Percentiles rank a stretch among this genome's conserved stretches.
These are phyloP conservation scores for Sialis lutaria DNA, from an alignment of 2,888 invertebrate species.

Conservation along the genomic window DNA sequence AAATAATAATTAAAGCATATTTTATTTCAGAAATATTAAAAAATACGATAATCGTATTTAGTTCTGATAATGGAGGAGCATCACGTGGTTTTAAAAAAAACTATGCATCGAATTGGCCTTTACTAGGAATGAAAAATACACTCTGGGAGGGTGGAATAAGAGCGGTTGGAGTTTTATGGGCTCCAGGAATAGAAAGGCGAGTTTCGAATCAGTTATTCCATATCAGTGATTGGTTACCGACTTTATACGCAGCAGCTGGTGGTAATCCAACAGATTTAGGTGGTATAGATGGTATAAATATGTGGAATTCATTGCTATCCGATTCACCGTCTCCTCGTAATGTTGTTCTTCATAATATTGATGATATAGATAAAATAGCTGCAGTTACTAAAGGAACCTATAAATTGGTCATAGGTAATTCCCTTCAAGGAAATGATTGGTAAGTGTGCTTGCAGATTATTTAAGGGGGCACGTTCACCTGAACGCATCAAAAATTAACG, in stretches of 20 bases:
- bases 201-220: constrained; percentile 57
- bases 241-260: constrained; percentile 54
- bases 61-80: constrained; percentile 83
- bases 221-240: constrained; percentile 79
- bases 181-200: constrained; percentile 42
- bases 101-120: constrained; percentile 60
- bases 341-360: constrained; percentile 72
- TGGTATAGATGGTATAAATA: constrained; percentile 49
- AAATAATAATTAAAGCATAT: too few relatives aligned
- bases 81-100: constrained; percentile 28
- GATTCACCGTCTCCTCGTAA: constrained; percentile 41
- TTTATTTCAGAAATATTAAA: constrained; percentile 42
- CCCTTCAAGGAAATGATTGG: constrained; percentile 24
- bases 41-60: constrained; percentile 74
- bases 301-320: constrained; percentile 54
- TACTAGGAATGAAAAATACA: constrained; percentile 76
- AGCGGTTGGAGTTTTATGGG: constrained; percentile 68
- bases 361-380: constrained; percentile 53
- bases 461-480: too few relatives aligned
- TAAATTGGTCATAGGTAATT: constrained; percentile 56
- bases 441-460: too few relatives aligned
- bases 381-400: constrained; percentile 54
- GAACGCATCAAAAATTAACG: too few relatives aligned
- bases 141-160: constrained; percentile 88
- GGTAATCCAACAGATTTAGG: constrained; percentile 27